Evolutionary conservation across 2,113 vertebrate species (phyloP), one percentile per base, ranked within the genome.

Genomic region (Garra rufa): DNA sequence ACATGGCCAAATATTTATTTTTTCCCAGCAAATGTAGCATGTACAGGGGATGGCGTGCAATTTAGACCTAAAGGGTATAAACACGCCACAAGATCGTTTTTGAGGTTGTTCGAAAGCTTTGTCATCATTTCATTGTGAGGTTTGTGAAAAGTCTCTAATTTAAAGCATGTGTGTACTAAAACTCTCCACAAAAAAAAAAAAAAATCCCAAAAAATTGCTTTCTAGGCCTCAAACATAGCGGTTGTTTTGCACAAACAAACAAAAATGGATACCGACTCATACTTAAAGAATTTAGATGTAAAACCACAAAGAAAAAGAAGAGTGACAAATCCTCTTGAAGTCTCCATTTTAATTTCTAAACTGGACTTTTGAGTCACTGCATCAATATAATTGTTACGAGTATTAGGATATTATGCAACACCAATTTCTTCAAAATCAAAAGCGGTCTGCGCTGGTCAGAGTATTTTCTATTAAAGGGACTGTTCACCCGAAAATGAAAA

Each of bases 141-240:
- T 61, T 74, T 48, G 46, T 48, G 46, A 48, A 74, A 52, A 26
- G 48, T n/a, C 70, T 75, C 46, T 55, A 76, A 78, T 61, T 78
- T n/a, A 61, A 63, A 78, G 21, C 76, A 78, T 78, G 55, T 44
- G 76, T 61, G 38, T 43, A 26, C 38, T 63, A 44, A 43, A 78
- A 63, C 19, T 14, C 75, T 6, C 26, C 69, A 46, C 52, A 77
- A 57, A 59, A 41, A 76, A 57, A 59, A 1, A 75, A 50, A 9
- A 75, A 3, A 57, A 76, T 34, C 0, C 10, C 2, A 9, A 41
- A 55, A 41, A 57, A 46, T 9, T 79, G 52, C 30, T 41, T 78
- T 46, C 38, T 61, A 28, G 41, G 57, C 15, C n/a, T 79, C 14
- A 63, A 63, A 46, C 24, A 79, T 79, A 46, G 26, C 46, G 57